Conservation (phyloP, 2,113 vertebrate species). For the Macquaria australasica region DNA sequence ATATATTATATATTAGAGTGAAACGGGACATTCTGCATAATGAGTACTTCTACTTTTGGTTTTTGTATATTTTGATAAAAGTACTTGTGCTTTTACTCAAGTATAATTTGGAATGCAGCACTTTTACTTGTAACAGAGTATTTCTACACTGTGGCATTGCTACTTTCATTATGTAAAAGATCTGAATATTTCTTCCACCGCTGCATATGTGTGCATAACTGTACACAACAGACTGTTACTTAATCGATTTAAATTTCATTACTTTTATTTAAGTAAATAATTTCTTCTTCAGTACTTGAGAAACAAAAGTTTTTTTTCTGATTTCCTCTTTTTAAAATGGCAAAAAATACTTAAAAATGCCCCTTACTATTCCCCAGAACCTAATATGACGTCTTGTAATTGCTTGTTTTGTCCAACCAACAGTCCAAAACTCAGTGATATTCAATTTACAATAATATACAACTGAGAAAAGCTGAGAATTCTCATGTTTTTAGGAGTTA, state of each 20-base stretch:
- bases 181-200: neutral
- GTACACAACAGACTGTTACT: too few relatives aligned
- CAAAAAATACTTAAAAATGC: neutral
- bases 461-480: neutral
- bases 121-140: neutral
- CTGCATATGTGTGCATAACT: neutral
- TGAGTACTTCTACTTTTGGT: neutral
- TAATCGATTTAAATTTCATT: neutral
- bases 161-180: neutral
- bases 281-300: neutral
- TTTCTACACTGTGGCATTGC: neutral
- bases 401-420: neutral
- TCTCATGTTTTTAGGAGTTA: neutral
- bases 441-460: neutral
- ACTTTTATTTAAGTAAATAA: neutral
- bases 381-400: too few relatives aligned
- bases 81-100: neutral
- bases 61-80: neutral
- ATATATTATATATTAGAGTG: neutral
- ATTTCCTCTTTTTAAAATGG: too few relatives aligned
- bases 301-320: neutral
- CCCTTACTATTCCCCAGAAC: neutral
- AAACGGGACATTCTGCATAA: neutral
- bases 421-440: neutral
- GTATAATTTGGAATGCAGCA: neutral